Base-by-base conservation (phyloP, 1,140 invertebrate genomes). In the Drosophila leontia region DNA sequence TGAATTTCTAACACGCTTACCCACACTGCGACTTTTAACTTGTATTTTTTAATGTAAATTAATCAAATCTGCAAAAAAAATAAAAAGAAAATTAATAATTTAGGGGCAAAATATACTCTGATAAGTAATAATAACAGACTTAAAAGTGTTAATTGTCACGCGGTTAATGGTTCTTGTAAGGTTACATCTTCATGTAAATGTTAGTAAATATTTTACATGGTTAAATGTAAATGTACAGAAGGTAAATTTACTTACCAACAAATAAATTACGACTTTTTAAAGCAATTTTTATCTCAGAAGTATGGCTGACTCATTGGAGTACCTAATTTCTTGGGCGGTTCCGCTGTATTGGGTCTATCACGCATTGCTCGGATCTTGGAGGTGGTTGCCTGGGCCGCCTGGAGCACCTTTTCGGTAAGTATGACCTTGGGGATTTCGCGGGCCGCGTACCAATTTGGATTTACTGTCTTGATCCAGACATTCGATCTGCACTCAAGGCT, bases 381-480 rank as follows among this genome's bases (percentile, higher is more conserved):
- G 34, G n/a, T 61, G 19, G 32, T 82, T 37, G 45, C 57, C 53
- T 75, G 61, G 12, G 34, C 15, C 19, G 29, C 37, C 13, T 32
- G 48, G 45, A 63, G 48, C 74, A 53, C 37, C 29, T 71, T 79
- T 3, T 78, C 39, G 0, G 8, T 65, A 0, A 86, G 45, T 5
- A 76, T 6, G 0, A 60, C 79, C 12, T 37, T 86, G 1, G 83
- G 79, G 2, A 87, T 29, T 2, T 60, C 41, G 3, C 75, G 67
- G 0, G 67, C 76, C 41, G 67, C 60, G 23, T 82, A 87, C 83
- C 83, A 86, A n/a, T 56, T 12, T 0, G 83, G 83, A 74, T 86
- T 86, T 0, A 87, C 83, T 1, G 53, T 51, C 15, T 70, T 58
- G 0, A 86, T 7, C 83, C 83, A 86, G 6, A 29, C 34, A 12